phyloP scores from a whole-genome alignment of 1,140 invertebrate species.

The Bilobella aurantiaca region DNA sequence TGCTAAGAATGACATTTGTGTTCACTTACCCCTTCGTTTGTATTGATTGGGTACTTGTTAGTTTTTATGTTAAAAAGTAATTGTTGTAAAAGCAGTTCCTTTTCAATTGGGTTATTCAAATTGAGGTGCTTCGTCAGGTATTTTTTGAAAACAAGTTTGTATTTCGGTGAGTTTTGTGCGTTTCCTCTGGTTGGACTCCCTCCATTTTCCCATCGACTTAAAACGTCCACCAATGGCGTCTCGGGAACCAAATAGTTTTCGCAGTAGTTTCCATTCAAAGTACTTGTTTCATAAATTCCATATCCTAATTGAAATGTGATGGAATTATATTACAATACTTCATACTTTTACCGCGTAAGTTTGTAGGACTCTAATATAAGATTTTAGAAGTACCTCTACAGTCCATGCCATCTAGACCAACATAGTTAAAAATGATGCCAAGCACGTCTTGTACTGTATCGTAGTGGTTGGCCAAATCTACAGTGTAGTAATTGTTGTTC shows the following conservation, averaged over 20 bases:
- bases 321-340: no score
- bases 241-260: conserved; percentile 74
- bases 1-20: no score
- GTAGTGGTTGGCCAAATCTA: background rate
- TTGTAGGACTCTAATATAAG: background rate
- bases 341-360: background rate
- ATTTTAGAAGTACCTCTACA: background rate
- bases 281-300: conserved; percentile 61
- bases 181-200: conserved; percentile 37
- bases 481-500: conserved; percentile 77
- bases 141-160: conserved; percentile 73
- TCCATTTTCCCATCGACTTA: conserved; percentile 86
- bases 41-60: conserved; percentile 75
- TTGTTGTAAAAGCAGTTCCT: conserved; percentile 92
- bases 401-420: background rate
- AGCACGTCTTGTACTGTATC: background rate
- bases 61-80: conserved; percentile 46
- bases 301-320: conserved; percentile 47
- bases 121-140: conserved; percentile 77
- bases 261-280: conserved; percentile 51
- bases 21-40: conserved; percentile 75
- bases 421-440: background rate
- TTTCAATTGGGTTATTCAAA: conserved; percentile 76
- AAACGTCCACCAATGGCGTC: conserved; percentile 74
- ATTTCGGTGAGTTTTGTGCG: conserved; percentile 45